phyloP scores from a whole-genome alignment of 2,888 invertebrate genomes.

The Idaea biselata region DNA sequence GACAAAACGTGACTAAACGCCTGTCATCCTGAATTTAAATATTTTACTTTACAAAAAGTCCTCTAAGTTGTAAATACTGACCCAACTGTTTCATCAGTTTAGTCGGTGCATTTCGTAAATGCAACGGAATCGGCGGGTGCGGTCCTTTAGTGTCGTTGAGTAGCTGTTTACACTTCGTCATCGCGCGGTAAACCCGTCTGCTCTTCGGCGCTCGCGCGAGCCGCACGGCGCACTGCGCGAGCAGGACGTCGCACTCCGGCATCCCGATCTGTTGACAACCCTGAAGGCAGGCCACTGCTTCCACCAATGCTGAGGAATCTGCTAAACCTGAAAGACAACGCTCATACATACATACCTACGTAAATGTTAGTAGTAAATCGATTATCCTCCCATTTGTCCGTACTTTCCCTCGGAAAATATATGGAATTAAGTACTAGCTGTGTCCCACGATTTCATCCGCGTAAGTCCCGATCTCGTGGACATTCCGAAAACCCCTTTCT shows the following conservation, averaged over 20 bases:
- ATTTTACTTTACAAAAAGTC: no score
- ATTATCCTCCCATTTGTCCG: no score
- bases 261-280: conserved; percentile 90
- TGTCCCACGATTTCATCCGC: no score
- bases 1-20: no score
- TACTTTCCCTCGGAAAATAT: no score
- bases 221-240: conserved; percentile 89
- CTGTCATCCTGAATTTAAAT: no score
- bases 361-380: no score
- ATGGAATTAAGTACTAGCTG: no score
- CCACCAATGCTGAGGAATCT: conserved; percentile 82
- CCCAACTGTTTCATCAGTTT: conserved; percentile 88
- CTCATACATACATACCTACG: no score
- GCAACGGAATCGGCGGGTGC: conserved; percentile 87
- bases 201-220: conserved; percentile 89
- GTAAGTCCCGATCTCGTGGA: no score
- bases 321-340: conserved; percentile 77
- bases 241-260: conserved; percentile 89
- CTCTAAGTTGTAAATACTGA: conserved; percentile 28
- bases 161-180: conserved; percentile 81
- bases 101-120: conserved; percentile 90
- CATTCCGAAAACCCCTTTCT: no score
- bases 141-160: conserved; percentile 84
- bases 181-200: conserved; percentile 80
- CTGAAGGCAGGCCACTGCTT: conserved; percentile 88